These are phyloP conservation scores for Pangasianodon hypophthalmus DNA, from an alignment of 2,113 vertebrate species.

Conservation along the genomic window DNA sequence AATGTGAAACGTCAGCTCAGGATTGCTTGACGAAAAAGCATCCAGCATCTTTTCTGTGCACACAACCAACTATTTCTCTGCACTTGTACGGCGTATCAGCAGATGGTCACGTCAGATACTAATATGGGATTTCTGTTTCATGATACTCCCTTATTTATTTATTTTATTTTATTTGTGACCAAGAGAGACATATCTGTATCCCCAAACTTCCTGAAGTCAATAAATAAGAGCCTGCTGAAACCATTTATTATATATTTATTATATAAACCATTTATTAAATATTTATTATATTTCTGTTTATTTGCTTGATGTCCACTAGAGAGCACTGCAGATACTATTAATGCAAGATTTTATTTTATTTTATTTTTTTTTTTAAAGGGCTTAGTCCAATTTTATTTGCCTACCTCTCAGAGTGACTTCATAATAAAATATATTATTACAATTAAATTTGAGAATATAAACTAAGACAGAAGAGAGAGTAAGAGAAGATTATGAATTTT, in stretches of 20 bases:
- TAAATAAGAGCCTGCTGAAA: background rate
- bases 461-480: background rate
- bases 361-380: background rate
- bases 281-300: background rate
- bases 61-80: background rate
- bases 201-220: background rate
- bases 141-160: background rate
- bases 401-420: background rate
- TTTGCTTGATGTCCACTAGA: conserved; percentile 5
- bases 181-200: background rate
- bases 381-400: background rate
- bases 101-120: background rate
- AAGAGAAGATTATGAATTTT: background rate
- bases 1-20: background rate
- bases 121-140: background rate
- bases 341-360: background rate
- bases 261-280: too few relatives aligned
- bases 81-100: background rate
- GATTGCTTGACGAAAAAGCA: background rate
- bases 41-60: background rate
- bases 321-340: background rate
- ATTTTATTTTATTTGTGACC: background rate
- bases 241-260: too few relatives aligned
- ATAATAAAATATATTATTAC: background rate
- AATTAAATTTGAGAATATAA: too few relatives aligned